Base-by-base conservation (phyloP, 2,888 invertebrate genomes). In the Drosophila borborema region DNA sequence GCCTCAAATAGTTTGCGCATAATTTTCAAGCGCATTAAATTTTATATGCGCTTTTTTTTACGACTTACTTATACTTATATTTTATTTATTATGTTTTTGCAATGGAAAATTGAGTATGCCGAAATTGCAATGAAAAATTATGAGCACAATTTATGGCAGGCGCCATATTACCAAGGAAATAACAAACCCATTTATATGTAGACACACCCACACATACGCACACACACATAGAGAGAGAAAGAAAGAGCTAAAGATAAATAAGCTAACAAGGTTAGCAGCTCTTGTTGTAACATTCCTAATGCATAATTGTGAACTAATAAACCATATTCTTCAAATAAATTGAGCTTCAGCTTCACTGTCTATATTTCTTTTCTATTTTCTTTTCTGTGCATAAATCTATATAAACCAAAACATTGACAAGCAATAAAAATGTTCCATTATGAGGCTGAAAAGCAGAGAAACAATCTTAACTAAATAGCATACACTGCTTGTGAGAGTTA, bases 11-110 rank as follows among this genome's bases (percentile, higher is more conserved):
- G 86, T 86, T 87, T 82, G 80, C 86, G 88, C 86, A 87, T 88
- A 88, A 86, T 87, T 88, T 86, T 79, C 81, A 77, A 86, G 70
- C 77, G 87, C 86, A 88, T 86, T 86, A 88, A 87, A 86, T 88
- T 87, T 88, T 86, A 86, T 86, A 86, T 79, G 77, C 86, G 79
- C 28, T 79, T 67, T 81, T 81, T 78, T 82, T 82, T 84, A 82
- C 84, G 83, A 85, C 87, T 86, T 83, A 83, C 85, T 82, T 86
- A 74, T 74, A 81, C 84, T 74, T 86, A 77, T 88, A 85, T 87
- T 79, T 85, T 87, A 85, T 85, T 87, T 85, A 87, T 85, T 85
- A 86, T 76, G 81, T 74, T 85, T 81, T 74, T 69, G 77, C 70
- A 83, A 73, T 77, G 80, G 59, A 64, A 78, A 73, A 70, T 73